These are phyloP conservation scores for Actinia equina DNA, from an alignment of 64 coral and sea anemone species.

Conservation along the genomic window DNA sequence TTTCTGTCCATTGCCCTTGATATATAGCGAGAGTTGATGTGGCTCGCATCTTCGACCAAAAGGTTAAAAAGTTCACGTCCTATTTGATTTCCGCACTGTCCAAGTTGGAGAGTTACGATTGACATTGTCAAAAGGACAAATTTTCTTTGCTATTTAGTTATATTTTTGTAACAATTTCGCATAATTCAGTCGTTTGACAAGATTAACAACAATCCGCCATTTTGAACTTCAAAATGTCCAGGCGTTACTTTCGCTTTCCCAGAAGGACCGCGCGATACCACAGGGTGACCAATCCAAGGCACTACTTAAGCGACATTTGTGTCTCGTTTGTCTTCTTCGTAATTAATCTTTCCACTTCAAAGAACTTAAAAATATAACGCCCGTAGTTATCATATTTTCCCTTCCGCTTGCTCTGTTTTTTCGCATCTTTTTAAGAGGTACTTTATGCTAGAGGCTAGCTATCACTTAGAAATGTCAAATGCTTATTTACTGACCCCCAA, in stretches of 20 bases:
- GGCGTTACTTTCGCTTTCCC: conserved; percentile 4
- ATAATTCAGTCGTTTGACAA: background rate
- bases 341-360: too few species aligned
- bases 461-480: too few species aligned
- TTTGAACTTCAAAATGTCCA: background rate
- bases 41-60: conserved; percentile 61
- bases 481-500: too few species aligned
- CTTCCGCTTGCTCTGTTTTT: too few species aligned
- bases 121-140: conserved; percentile 52
- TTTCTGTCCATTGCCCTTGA: conserved; percentile 58
- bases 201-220: background rate
- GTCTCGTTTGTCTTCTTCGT: too few species aligned
- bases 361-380: too few species aligned
- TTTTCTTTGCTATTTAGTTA: background rate
- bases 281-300: background rate
- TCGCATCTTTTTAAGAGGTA: too few species aligned
- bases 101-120: conserved; percentile 85
- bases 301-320: too few species aligned
- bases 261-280: background rate
- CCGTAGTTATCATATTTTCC: too few species aligned
- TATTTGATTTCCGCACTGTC: conserved; percentile 98
- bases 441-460: too few species aligned
- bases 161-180: background rate
- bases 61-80: conserved; percentile 87
- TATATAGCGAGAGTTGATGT: conserved; percentile 62